phyloP scores from a whole-genome alignment of 1,140 invertebrate species.

The Zelostemma sp. region DNA sequence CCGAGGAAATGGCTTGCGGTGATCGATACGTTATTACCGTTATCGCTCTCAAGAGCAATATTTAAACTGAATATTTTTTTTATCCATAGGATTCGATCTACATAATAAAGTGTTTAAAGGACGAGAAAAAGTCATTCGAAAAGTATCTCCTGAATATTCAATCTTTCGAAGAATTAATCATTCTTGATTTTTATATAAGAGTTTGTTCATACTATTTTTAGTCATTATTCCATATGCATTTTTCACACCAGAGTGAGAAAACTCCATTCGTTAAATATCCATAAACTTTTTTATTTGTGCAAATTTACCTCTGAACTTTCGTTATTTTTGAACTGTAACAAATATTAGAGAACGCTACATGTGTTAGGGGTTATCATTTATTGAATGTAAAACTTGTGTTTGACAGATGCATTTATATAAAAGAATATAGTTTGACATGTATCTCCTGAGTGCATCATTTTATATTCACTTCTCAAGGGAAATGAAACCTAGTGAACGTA shows the following conservation, averaged over 20 bases:
- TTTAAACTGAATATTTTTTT: slow-evolving; percentile 38
- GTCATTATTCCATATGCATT: no score
- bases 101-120: slow-evolving; percentile 20
- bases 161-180: neutral
- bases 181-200: neutral
- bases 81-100: slow-evolving; percentile 14
- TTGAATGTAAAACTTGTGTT: no score
- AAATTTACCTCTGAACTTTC: no score
- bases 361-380: no score
- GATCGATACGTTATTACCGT: slow-evolving; percentile 54
- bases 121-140: slow-evolving; percentile 1
- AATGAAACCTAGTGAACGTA: slow-evolving; percentile 1
- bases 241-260: no score
- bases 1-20: slow-evolving; percentile 37
- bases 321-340: no score
- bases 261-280: no score
- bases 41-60: slow-evolving; percentile 28
- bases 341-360: no score
- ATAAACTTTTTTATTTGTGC: no score
- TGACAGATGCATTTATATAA: neutral
- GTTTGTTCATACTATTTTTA: neutral
- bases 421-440: neutral
- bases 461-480: neutral
- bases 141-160: no score
- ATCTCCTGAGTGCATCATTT: neutral